Evolutionary conservation across 1,140 invertebrate species (phyloP), one percentile per base, ranked within the genome.

Genomic region (Physella acuta): DNA sequence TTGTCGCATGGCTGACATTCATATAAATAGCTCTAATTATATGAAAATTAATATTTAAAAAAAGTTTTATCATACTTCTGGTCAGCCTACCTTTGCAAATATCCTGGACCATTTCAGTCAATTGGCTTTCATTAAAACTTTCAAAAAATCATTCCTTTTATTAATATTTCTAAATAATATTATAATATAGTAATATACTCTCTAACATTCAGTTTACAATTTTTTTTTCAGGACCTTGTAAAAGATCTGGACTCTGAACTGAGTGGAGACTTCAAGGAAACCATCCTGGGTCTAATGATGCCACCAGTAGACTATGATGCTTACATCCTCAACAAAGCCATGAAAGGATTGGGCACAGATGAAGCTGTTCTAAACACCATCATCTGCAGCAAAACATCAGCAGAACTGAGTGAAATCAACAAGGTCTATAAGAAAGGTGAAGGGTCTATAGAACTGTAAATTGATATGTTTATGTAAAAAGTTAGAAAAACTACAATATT

Each of bases 301-400:
- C 70, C 78, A 36, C 75, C 79, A 24, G 73, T 76, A 2, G 81
- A 72, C 62, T 81, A 75, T 68, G 95, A 98, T 89, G 95, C 95
- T 1, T 91, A 90, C 68, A 89, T 90, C 60, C 86, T 98, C 26
- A 89, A 92, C 71, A 94, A 94, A 82, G 95, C 95, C 2, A 97
- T 98, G 94, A 94, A 55, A 90, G 84, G 81, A 31, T 44, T 77
- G 0, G 80, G 79, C 2, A 76, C 75, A 31, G 67, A 61, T 17
- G 78, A 80, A 34, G 34, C 70, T 16, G 68, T 73, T 24, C 70
- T 82, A 0, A 73, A 78, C 33, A 78, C 73, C 14, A 77, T 81
- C 24, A 44, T 81, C 8, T 71, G 62, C 33, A 30, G 26, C 31
- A 60, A 33, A 26, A 31, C 28, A 5, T 3, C 26, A 60, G 24